phyloP scores from a whole-genome alignment of 2,113 vertebrate species.

The Lamprotornis superbus region DNA sequence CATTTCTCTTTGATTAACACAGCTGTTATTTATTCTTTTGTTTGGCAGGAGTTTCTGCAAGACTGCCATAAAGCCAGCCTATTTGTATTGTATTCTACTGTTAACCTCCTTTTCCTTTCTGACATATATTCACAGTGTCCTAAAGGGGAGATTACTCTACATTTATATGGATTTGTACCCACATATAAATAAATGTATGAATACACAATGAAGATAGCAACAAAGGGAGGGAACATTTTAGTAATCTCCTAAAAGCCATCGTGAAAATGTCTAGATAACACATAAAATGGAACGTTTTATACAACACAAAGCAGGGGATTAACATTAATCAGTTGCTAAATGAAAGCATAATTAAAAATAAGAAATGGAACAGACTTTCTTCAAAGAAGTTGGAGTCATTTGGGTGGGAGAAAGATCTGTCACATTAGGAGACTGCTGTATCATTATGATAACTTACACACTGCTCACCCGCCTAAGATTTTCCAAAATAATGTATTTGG shows the following conservation, averaged over 20 bases:
- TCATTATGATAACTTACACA: background rate
- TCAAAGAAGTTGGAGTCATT: background rate
- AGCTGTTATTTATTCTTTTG: constrained; percentile 11
- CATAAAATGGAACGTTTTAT: background rate
- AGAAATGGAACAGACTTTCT: background rate
- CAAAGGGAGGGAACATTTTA: background rate
- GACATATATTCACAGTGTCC: background rate
- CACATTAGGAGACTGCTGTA: background rate
- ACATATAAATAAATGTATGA: background rate
- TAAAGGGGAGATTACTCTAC: background rate
- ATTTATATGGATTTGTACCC: background rate
- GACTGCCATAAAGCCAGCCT: background rate
- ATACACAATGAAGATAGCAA: background rate
- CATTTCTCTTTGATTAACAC: constrained; percentile 46
- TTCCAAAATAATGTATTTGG: background rate
- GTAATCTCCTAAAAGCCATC: background rate
- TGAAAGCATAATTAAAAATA: background rate
- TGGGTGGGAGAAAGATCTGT: background rate
- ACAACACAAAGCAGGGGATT: background rate
- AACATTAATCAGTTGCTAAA: background rate
- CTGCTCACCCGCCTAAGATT: background rate
- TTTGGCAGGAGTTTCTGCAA: constrained; percentile 16
- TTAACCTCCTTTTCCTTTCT: constrained; percentile 26
- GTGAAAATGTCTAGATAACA: constrained; percentile 9
- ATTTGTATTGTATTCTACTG: background rate